Conservation (phyloP, 2,888 invertebrate species). For the Zygothrica quintamaculata region DNA sequence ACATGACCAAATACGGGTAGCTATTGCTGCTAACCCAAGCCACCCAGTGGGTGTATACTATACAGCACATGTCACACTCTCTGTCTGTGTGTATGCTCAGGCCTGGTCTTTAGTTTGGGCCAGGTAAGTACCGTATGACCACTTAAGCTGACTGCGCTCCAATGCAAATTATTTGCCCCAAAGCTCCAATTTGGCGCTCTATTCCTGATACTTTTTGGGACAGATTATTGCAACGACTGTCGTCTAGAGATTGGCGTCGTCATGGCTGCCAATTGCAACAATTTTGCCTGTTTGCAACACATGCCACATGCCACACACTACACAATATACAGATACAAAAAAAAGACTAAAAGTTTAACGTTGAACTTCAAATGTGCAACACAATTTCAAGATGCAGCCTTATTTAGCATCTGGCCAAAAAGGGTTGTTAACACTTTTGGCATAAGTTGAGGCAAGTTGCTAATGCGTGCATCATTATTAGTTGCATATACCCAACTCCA, state of each 20-base stretch:
- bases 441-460: too few relatives aligned
- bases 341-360: too few relatives aligned
- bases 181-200: conserved; percentile 63
- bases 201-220: conserved; percentile 56
- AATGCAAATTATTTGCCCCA: conserved; percentile 73
- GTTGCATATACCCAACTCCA: too few relatives aligned
- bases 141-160: conserved; percentile 64
- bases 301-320: conserved; percentile 65
- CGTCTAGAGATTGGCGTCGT: conserved; percentile 57
- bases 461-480: too few relatives aligned
- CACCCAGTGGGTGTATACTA: conserved; percentile 39
- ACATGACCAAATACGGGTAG: conserved; percentile 52
- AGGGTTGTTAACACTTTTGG: too few relatives aligned
- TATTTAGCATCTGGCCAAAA: too few relatives aligned
- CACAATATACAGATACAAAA: too few relatives aligned
- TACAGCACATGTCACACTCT: conserved; percentile 48
- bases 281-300: conserved; percentile 64
- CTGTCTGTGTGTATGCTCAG: conserved; percentile 7
- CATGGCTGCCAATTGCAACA: conserved; percentile 61
- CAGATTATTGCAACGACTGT: conserved; percentile 62
- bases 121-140: conserved; percentile 40
- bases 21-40: conserved; percentile 5
- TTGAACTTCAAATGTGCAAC: too few relatives aligned
- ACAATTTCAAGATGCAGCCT: too few relatives aligned
- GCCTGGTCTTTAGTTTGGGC: conserved; percentile 1